These are phyloP conservation scores for Lamellibrachia columna DNA, from an alignment of 2,888 invertebrate genomes.

Conservation along the genomic window DNA sequence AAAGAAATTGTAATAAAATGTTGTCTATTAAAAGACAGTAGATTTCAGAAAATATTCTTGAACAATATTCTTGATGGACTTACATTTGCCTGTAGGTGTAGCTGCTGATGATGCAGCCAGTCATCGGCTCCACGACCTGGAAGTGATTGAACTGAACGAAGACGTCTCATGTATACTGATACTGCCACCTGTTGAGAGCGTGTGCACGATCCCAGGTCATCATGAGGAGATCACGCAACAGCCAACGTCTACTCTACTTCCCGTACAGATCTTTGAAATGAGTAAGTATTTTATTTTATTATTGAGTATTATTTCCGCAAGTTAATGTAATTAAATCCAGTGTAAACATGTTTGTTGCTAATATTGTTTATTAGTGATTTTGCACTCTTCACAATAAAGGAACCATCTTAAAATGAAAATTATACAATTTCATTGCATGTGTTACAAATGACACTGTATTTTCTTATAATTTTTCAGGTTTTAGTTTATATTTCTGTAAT, in stretches of 20 bases:
- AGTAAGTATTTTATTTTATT: constrained; percentile 59
- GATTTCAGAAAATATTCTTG: neutral
- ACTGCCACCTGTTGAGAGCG: constrained; percentile 90
- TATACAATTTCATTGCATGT: too few relatives aligned
- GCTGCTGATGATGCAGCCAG: constrained; percentile 49
- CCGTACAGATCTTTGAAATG: constrained; percentile 81
- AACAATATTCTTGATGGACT: constrained; percentile 17
- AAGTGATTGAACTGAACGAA: constrained; percentile 89
- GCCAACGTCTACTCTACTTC: constrained; percentile 84
- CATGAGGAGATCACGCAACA: constrained; percentile 85
- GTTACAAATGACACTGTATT: neutral
- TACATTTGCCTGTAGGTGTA: constrained; percentile 47
- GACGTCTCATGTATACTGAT: constrained; percentile 92
- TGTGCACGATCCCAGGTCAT: constrained; percentile 83
- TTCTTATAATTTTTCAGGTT: neutral
- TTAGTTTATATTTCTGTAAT: neutral
- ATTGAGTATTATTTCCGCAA: constrained; percentile 22
- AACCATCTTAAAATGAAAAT: neutral
- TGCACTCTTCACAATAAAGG: neutral
- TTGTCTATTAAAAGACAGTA: too few relatives aligned
- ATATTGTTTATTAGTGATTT: neutral
- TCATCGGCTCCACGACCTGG: constrained; percentile 84
- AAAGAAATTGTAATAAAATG: neutral
- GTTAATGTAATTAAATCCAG: neutral
- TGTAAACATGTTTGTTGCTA: neutral